phyloP scores from a whole-genome alignment of 2,797 vertebrate genomes.

The Selene dorsalis region DNA sequence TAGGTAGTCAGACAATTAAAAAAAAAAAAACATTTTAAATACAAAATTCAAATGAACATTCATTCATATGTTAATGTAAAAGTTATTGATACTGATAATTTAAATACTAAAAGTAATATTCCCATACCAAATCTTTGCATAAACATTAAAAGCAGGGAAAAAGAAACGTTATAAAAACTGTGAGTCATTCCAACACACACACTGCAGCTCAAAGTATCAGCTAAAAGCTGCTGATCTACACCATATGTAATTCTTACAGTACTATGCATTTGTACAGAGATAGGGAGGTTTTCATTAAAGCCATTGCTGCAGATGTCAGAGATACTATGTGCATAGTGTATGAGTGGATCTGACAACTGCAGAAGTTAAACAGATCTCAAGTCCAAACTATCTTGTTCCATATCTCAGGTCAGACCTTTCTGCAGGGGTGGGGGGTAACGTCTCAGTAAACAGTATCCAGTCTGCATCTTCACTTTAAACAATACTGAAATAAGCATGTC shows the following conservation, averaged over 20 bases:
- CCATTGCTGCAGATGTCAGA: slow-evolving; percentile 57
- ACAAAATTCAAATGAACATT: neutral
- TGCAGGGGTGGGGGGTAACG: slow-evolving; percentile 5
- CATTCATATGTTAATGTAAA: neutral
- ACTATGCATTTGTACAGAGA: slow-evolving; percentile 29
- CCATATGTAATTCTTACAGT: slow-evolving; percentile 48
- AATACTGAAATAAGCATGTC: neutral
- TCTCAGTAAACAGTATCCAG: slow-evolving; percentile 64
- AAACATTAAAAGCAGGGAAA: neutral
- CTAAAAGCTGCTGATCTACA: slow-evolving; percentile 52
- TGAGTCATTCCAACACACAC: neutral
- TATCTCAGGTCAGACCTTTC: slow-evolving; percentile 51
- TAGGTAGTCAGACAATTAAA: neutral
- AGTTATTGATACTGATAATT: too few species aligned
- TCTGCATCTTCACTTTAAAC: slow-evolving; percentile 48
- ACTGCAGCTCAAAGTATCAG: neutral
- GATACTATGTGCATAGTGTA: slow-evolving; percentile 48
- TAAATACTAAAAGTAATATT: neutral
- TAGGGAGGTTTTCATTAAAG: slow-evolving; percentile 57
- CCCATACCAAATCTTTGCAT: neutral
- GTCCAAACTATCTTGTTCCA: slow-evolving; percentile 36
- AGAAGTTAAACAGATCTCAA: slow-evolving; percentile 69
- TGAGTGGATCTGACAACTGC: slow-evolving; percentile 37
- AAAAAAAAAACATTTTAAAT: neutral
- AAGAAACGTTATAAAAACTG: neutral